A percentile compares a stretch with the other conserved stretches of the same genome.
Conservation (phyloP, 2,797 vertebrate species). For the Gymnocypris eckloni region DNA sequence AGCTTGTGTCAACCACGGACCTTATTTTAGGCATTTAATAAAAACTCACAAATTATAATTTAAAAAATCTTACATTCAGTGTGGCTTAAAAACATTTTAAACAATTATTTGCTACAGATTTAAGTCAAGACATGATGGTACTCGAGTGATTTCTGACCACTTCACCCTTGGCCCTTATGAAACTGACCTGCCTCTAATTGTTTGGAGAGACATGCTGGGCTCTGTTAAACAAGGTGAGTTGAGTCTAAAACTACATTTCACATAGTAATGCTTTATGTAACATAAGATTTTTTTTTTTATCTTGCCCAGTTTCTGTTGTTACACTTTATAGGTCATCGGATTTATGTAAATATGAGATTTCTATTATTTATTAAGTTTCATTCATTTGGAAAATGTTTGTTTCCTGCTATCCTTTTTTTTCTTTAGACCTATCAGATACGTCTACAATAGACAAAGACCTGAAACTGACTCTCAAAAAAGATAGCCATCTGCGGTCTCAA, state of each 20-base stretch:
- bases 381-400: neutral
- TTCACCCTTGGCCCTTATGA: conserved; percentile 53
- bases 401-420: neutral
- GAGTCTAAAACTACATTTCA: neutral
- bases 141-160: conserved; percentile 18
- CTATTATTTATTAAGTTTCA: neutral
- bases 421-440: neutral
- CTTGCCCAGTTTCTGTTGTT: neutral
- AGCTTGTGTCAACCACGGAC: too few relatives aligned
- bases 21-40: too few relatives aligned
- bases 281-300: neutral
- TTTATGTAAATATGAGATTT: neutral
- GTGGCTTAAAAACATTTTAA: neutral
- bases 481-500: neutral
- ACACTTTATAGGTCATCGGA: neutral
- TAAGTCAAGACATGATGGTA: conserved; percentile 20
- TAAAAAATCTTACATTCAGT: too few relatives aligned
- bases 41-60: too few relatives aligned
- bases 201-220: conserved; percentile 54
- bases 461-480: conserved; percentile 7
- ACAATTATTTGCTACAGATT: conserved; percentile 19
- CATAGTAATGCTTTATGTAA: neutral
- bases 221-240: conserved; percentile 41
- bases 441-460: conserved; percentile 24
- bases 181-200: conserved; percentile 47